These are phyloP conservation scores for Mantis religiosa DNA, from an alignment of 2,888 invertebrate genomes.

Conservation along the genomic window DNA sequence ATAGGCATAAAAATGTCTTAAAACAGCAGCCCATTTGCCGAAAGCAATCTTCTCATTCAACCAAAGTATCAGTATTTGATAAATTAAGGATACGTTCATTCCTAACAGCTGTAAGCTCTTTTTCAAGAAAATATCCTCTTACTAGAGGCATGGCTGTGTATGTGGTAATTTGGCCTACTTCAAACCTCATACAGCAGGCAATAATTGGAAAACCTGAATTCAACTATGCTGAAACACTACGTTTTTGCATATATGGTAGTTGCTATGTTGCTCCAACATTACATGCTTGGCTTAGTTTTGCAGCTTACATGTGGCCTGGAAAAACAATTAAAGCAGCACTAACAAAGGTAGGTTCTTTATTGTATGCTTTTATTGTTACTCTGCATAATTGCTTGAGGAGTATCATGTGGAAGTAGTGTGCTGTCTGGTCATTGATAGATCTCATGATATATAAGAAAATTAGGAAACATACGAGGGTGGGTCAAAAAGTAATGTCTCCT, in stretches of 20 bases:
- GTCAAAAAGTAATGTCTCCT: too few species aligned
- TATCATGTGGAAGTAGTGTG: too few species aligned
- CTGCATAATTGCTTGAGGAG: too few species aligned
- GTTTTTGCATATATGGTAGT: slow-evolving; percentile 76
- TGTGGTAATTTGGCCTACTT: slow-evolving; percentile 67
- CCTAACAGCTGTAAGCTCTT: neutral
- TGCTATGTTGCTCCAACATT: slow-evolving; percentile 77
- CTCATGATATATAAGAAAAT: too few species aligned
- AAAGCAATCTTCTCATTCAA: neutral
- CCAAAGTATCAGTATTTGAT: neutral
- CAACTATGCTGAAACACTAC: slow-evolving; percentile 52
- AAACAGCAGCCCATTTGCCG: neutral
- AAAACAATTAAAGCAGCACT: slow-evolving; percentile 17
- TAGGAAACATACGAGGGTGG: too few species aligned
- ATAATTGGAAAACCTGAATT: slow-evolving; percentile 55
- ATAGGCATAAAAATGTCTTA: neutral
- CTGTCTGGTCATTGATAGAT: too few species aligned
- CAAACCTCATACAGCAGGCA: slow-evolving; percentile 68
- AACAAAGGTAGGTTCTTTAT: slow-evolving; percentile 19
- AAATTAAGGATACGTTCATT: neutral
- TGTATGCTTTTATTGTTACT: neutral
- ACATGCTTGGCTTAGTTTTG: slow-evolving; percentile 73
- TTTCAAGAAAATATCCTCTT: slow-evolving; percentile 47
- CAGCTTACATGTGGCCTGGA: slow-evolving; percentile 47
- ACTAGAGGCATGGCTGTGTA: slow-evolving; percentile 65